Base-by-base conservation (phyloP, 2,113 vertebrate genomes). In the Nothobranchius furzeri region DNA sequence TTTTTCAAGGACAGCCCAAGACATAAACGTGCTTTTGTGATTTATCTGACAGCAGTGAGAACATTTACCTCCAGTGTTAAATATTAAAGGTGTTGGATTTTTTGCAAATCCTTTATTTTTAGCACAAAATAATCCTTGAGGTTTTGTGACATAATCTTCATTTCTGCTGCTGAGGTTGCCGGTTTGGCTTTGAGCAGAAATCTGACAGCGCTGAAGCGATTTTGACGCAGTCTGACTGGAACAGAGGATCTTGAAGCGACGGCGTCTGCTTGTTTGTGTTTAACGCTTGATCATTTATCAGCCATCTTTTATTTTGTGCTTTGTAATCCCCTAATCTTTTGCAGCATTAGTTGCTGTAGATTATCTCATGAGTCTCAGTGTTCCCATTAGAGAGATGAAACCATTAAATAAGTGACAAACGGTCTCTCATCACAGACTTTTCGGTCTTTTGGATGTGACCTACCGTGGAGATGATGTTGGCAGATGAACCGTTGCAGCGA, bases 281-380 rank as follows among this genome's bases (percentile, higher is more conserved):
- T 30, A 54, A 54, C 57, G 65, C 46, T 51, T 50, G 25, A 43
- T 76, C 57, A 55, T 73, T 68, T 57, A 71, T 60, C 55, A 71
- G 73, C 60, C 52, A 60, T 59, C 42, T 54, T 46, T n/a, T 74
- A 73, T 63, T 48, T 36, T 56, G 43, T 42, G 37, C 12, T 70
- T 73, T 40, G 58, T 69, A 80, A 78, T 78, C 64, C 65, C 1
- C 14, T 78, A 62, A 77, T 78, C 58, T 65, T 51, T 69, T 43
- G 42, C 46, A 50, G 54, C 64, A 64, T 64, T 36, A 43, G 35
- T 62, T 62, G 24, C 45, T 48, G 13, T 36, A 47, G 59, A 77
- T 75, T 43, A 60, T 61, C 48, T 55, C n/a, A 6, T 40, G 75
- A 69, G 60, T 59, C 42, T 37, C 20, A 9, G 1, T 14, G 20